Conservation (phyloP, 2,888 invertebrate species). For the Serripes groenlandicus region DNA sequence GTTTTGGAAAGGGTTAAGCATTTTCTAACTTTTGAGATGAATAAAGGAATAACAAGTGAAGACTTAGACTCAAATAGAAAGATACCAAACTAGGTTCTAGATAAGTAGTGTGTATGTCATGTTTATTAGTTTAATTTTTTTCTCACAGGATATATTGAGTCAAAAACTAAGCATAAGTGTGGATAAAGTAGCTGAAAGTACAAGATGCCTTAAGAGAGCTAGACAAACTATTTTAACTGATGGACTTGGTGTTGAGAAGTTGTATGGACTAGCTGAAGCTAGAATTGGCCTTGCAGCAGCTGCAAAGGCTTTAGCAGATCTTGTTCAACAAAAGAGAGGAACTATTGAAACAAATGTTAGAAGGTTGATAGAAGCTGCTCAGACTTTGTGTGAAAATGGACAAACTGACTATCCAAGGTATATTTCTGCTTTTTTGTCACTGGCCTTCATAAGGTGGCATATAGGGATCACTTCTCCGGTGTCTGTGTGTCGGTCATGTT, state of each 20-base stretch:
- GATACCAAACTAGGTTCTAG: no score
- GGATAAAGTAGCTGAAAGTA: constrained; percentile 43
- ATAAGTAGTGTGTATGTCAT: no score
- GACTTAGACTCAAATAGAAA: no score
- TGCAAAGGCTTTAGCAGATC: constrained; percentile 49
- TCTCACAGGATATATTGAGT: constrained; percentile 56
- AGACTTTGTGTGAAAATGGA: constrained; percentile 58
- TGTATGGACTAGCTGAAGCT: constrained; percentile 68
- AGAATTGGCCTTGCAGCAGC: constrained; percentile 71
- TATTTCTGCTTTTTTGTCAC: no score
- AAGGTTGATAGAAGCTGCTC: constrained; percentile 66
- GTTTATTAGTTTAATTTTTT: no score
- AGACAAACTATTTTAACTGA: constrained; percentile 33
- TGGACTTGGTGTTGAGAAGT: constrained; percentile 53
- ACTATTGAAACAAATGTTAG: constrained; percentile 22
- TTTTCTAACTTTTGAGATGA: no score
- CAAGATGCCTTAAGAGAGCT: constrained; percentile 44
- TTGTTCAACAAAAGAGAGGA: not conserved
- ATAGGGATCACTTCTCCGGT: no score
- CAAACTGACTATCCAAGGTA: constrained; percentile 10
- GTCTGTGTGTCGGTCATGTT: no score
- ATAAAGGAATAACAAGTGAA: no score
- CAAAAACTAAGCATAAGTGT: constrained; percentile 40
- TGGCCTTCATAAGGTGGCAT: no score
- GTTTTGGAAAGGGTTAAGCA: no score